Evolutionary conservation across 1,140 invertebrate species (phyloP).

Genomic region (Trichomalopsis sarcophagae): DNA sequence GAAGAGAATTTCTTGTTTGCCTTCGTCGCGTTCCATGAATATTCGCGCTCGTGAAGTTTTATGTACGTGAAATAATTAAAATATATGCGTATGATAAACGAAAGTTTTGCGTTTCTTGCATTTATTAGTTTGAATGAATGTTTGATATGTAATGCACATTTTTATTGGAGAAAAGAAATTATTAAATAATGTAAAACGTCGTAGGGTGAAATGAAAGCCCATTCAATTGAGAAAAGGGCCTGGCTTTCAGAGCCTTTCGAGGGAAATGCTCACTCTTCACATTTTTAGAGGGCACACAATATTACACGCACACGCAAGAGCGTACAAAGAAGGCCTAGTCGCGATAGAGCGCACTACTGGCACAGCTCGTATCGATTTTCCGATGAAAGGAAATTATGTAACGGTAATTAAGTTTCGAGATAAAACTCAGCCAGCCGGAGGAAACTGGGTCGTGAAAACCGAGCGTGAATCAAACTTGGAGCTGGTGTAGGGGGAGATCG

Average conservation of each 20-base stretch:
- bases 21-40: conserved; percentile 13
- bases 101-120: background rate
- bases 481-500: background rate
- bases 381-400: conserved; percentile 49
- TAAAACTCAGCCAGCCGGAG: conserved; percentile 33
- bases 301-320: no score
- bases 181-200: no score
- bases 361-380: conserved; percentile 34
- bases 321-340: background rate
- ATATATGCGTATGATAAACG: background rate
- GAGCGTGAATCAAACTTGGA: conserved; percentile 41
- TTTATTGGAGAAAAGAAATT: no score
- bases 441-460: conserved; percentile 51
- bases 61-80: conserved; percentile 6
- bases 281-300: no score
- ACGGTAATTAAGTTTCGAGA: conserved; percentile 50
- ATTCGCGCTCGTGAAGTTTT: conserved; percentile 12
- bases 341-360: background rate
- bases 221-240: no score
- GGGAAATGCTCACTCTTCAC: no score
- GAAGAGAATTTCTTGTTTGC: conserved; percentile 37
- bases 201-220: no score
- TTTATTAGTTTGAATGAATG: no score
- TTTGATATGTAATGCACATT: no score
- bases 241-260: no score